Percentiles rank a stretch among this genome's conserved stretches.
Conservation (phyloP, 2,113 vertebrate species). For the human (Homo sapiens) region GRCh38 chr5:163963001-163963500, state of each 20-base stretch:
- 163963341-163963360: constrained; percentile 18
- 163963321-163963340: not conserved
- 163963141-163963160: not conserved
- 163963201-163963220: not conserved
- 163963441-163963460: constrained; percentile 19
- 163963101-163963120: not conserved
- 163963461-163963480: not conserved
- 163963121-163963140: not conserved
- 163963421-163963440: not conserved
- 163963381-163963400: constrained; percentile 12
- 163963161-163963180: not conserved
- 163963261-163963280: not conserved
- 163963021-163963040: not conserved
- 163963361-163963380: not conserved
- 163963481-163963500: not conserved
- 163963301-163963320: not conserved
- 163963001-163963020: not conserved
- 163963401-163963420: not conserved
- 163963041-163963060: not conserved
- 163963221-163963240: not conserved
- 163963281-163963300: not conserved
- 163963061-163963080: not conserved
- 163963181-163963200: not conserved
- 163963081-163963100: not conserved
- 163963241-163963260: not conserved